Evolutionary conservation across 1,140 invertebrate species (phyloP).

Genomic region (Temnothorax longispinosus): DNA sequence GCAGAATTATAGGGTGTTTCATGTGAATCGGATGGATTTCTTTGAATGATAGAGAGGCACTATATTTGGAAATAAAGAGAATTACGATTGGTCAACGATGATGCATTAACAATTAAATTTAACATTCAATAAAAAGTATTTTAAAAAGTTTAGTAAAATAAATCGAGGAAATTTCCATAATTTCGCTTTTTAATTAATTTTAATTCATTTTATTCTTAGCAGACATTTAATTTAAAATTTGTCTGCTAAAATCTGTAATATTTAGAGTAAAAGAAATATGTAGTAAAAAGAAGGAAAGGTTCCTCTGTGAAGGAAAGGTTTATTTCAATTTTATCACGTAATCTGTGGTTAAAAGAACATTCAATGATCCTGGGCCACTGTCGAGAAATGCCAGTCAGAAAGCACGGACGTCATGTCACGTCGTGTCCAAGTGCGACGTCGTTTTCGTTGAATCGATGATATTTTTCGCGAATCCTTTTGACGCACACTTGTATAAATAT

Average conservation of each 20-base stretch:
- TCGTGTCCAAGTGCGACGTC: background rate
- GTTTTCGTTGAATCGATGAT: background rate
- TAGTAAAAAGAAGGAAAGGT: background rate
- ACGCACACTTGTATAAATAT: background rate
- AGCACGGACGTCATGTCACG: background rate
- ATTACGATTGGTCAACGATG: background rate
- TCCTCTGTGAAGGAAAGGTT: background rate
- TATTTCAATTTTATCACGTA: background rate
- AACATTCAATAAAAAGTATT: background rate
- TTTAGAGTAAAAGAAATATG: background rate
- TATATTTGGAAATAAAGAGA: background rate
- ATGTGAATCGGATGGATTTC: background rate
- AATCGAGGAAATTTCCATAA: background rate
- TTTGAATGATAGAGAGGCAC: background rate
- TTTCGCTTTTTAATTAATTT: background rate
- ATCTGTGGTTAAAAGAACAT: background rate
- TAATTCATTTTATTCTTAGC: background rate
- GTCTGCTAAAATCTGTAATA: background rate
- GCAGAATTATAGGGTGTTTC: background rate
- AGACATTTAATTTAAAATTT: background rate
- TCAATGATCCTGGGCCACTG: background rate
- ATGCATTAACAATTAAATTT: background rate
- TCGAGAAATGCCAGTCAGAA: background rate
- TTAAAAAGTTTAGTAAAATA: background rate
- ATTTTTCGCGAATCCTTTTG: conserved; percentile 20